Evolutionary conservation across 1,140 invertebrate genomes (phyloP), one percentile per base, ranked within the genome.

Genomic region (Lasioglossum baleicum): DNA sequence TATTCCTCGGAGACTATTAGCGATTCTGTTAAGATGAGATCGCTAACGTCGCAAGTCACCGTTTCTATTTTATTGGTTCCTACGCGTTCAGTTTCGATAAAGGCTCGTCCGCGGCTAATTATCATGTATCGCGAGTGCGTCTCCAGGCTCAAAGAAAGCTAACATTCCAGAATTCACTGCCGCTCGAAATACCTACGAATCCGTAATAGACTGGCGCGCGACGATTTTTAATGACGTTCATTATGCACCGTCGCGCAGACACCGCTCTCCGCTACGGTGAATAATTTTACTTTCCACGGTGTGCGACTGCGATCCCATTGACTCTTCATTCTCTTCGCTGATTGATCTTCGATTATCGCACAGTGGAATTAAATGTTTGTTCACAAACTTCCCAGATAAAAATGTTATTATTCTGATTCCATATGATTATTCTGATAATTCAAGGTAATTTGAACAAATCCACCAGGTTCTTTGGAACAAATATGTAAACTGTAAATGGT

Each of bases 101-200:
- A 64, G 17, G 35, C 40, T 15, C 63, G 26, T 56, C 63, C 48
- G 44, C n/a, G 48, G 48, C 48, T 75, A 75, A 75, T 75, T 75
- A 75, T 75, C 73, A 75, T 75, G 73, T 75, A 75, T n/a, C 35
- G 63, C 22, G 73, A 40, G 73, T 75, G 5, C 63, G 73, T 75
- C 26, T 63, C 64, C 13, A 48, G 51, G n/a, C 35, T 67, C 15
- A 64, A 67, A 53, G 73, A 67, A 75, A 75, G 73, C 48, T 67
- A 56, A 67, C 73, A 75, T 75, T 67, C 73, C 48, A 42, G 48
- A 56, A 75, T 75, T 67, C 73, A 67, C 73, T 56, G 73, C n/a
- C 48, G 48, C 22, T 66, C 73, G 64, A 75, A 75, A 75, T 75
- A 42, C 73, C 63, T 66, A 67, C 48, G 73, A 75, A 75, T 75